A percentile compares a stretch with the other conserved stretches of the same genome.
These are phyloP conservation scores for Catharus bicknelli DNA, from an alignment of 2,113 vertebrate genomes.

Conservation along the genomic window DNA sequence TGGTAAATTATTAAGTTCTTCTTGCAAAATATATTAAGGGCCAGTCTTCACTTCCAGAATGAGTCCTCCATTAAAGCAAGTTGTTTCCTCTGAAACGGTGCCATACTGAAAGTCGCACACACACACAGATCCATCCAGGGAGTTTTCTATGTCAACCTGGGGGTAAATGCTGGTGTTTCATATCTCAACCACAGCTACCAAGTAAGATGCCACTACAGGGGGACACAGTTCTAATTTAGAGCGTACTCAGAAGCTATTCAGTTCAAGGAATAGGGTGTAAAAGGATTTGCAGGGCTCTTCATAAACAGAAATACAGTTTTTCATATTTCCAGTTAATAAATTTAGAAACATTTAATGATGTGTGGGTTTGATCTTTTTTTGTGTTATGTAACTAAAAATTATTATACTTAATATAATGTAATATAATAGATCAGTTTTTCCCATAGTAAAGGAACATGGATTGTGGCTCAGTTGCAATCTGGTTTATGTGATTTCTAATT, in stretches of 20 bases:
- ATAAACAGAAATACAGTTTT: background rate
- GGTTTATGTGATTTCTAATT: background rate
- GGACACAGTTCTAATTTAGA: background rate
- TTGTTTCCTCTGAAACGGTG: background rate
- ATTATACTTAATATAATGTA: background rate
- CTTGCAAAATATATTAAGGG: background rate
- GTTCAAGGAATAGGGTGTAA: background rate
- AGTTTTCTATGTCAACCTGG: background rate
- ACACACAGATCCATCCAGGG: background rate
- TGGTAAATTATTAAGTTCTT: slow-evolving; percentile 5
- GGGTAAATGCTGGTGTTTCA: background rate
- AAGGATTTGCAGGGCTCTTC: background rate
- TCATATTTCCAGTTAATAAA: background rate
- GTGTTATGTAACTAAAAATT: background rate
- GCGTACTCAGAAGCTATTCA: background rate
- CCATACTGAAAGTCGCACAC: background rate
- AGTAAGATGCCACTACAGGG: background rate
- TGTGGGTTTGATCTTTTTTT: background rate
- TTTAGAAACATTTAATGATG: background rate
- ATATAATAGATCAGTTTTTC: background rate
- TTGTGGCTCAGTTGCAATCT: background rate
- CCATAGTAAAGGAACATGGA: background rate
- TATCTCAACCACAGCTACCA: background rate
- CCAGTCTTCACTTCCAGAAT: background rate
- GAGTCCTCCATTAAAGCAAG: background rate